Evolutionary conservation across 2,113 vertebrate genomes (phyloP).

Genomic region (Ageneiosus marmoratus): DNA sequence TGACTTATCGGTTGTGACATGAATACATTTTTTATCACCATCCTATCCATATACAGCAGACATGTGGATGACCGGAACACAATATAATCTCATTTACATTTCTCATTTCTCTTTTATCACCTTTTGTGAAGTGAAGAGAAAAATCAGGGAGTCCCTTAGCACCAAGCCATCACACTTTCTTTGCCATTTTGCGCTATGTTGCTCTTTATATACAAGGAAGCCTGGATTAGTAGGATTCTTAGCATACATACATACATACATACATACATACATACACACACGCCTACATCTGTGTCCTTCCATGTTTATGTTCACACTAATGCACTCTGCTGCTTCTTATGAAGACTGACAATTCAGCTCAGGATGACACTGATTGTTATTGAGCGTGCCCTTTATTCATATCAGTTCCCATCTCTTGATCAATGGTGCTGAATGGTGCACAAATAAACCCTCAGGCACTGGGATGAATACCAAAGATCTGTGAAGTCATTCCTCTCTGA

Average conservation of each 20-base stretch:
- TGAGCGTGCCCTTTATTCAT: constrained; percentile 53
- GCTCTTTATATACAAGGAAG: constrained; percentile 37
- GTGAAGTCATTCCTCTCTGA: background rate
- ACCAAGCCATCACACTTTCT: constrained; percentile 36
- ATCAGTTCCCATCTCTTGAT: constrained; percentile 51
- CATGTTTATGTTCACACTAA: constrained; percentile 15
- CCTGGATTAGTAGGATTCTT: constrained; percentile 42
- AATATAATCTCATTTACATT: constrained; percentile 32
- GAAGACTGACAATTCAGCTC: constrained; percentile 32
- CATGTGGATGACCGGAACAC: background rate
- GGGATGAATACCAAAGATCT: constrained; percentile 9
- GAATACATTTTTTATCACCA: background rate
- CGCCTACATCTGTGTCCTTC: constrained; percentile 18
- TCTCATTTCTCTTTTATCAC: constrained; percentile 31
- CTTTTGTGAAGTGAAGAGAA: constrained; percentile 19
- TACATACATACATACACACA: background rate
- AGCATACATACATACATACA: background rate
- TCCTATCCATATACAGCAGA: background rate
- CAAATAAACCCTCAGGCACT: constrained; percentile 36
- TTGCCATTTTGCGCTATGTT: constrained; percentile 18
- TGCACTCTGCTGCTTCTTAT: constrained; percentile 11
- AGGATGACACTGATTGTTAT: constrained; percentile 54
- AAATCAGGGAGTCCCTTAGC: constrained; percentile 26
- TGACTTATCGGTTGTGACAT: background rate
- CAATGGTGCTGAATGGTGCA: constrained; percentile 40